Evolutionary conservation across 2,888 invertebrate species (phyloP).

Genomic region (Tetramorium bicarinatum): DNA sequence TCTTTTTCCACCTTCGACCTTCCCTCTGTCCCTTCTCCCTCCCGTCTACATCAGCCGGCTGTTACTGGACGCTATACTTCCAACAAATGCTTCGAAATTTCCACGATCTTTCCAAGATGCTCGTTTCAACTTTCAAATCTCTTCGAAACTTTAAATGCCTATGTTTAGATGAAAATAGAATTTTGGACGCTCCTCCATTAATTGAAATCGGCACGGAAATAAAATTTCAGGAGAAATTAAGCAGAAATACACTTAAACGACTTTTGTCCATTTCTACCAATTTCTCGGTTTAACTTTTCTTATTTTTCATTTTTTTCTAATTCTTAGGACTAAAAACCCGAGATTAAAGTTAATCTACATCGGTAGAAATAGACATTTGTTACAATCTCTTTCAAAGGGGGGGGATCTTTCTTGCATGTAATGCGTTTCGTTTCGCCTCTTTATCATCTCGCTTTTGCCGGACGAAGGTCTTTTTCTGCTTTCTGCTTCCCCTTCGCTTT

Average conservation of each 20-base stretch:
- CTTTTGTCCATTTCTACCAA: not conserved
- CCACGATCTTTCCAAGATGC: not conserved
- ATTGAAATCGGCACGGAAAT: conserved; percentile 12
- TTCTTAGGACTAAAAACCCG: too few species aligned
- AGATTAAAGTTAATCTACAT: too few species aligned
- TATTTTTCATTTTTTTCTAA: too few species aligned
- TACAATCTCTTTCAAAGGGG: not conserved
- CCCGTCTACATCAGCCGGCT: not conserved
- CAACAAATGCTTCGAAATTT: not conserved
- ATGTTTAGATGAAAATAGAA: not conserved
- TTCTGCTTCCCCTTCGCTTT: conserved; percentile 31
- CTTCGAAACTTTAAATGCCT: not conserved
- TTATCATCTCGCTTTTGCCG: conserved; percentile 56
- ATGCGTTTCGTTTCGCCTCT: conserved; percentile 73
- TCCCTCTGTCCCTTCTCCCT: not conserved
- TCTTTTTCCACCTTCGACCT: conserved; percentile 61
- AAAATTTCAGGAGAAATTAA: not conserved
- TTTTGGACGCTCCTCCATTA: not conserved
- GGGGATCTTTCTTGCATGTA: conserved; percentile 65
- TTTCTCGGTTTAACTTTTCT: too few species aligned
- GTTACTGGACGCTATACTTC: not conserved
- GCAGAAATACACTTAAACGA: not conserved
- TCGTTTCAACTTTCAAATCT: conserved; percentile 7
- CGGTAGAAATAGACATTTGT: not conserved
- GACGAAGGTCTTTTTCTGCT: conserved; percentile 25